Evolutionary conservation across 1,140 invertebrate species (phyloP), one percentile per base, ranked within the genome.

Genomic region (Pogonomyrmex barbatus): DNA sequence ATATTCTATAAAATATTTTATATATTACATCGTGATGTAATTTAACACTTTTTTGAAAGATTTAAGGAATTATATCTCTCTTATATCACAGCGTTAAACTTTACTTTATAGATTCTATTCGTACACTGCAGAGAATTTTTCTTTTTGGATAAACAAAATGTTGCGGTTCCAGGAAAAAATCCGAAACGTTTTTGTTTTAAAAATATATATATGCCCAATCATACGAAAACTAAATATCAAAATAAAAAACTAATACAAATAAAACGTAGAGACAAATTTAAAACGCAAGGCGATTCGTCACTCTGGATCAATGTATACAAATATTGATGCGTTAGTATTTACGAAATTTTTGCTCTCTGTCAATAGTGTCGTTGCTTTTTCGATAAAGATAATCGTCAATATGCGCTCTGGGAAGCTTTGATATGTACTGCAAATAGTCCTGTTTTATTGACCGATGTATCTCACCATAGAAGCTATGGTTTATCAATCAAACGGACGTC

Each of bases 361-460:
- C 54, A 56, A 60, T 33, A 33, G 42, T 73, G 68, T 50, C 68
- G 30, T 71, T 50, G 67, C 79, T 83, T 62, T 73, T 60, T 47
- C 47, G 56, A 62, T 73, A 54, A 50, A 83, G 79, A 83, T 83
- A 60, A 83, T 83, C 54, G n/a, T 75, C 54, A 83, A 83, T 60
- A 47, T 12, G 42, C 42, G 54, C 56, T 83, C 33, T 47, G 4
- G 12, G 47, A 60, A 83, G 68, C 79, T 83, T 83, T 83, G 54
- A 83, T 73, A 71, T 54, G 17, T 24, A 82, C 42, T 83, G 56
- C 30, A 75, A 83, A 83, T 83, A 83, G 50, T 75, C 47, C 54
- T 47, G 68, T 75, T 83, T 83, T 83, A 83, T 83, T 83, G 68
- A 83, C 68, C 68, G n/a, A 60, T 50, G 42, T 73, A 70, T 39